Percentiles rank a stretch among this genome's conserved stretches.
These are phyloP conservation scores for Chrysolina americana DNA, from an alignment of 2,888 invertebrate genomes.

Conservation along the genomic window DNA sequence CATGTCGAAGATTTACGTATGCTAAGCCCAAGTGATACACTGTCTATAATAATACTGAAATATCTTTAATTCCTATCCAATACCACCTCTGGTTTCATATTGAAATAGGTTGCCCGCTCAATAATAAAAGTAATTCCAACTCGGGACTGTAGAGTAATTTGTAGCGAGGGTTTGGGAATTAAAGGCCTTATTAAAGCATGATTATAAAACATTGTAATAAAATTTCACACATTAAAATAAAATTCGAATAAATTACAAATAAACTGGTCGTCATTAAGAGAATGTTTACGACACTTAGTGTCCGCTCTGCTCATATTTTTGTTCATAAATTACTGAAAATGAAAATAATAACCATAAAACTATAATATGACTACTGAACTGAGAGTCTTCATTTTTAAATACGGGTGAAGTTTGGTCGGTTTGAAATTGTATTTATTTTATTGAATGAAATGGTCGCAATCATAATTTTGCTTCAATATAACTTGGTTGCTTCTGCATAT, in stretches of 20 bases:
- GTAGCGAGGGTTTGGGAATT: slow-evolving; percentile 66
- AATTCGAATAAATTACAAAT: slow-evolving; percentile 71
- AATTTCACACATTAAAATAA: slow-evolving; percentile 71
- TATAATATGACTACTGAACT: slow-evolving; percentile 70
- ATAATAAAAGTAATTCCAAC: slow-evolving; percentile 48
- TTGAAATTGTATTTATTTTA: slow-evolving; percentile 63
- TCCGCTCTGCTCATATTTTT: slow-evolving; percentile 69
- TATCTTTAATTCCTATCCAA: slow-evolving; percentile 52
- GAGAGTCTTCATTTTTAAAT: slow-evolving; percentile 59
- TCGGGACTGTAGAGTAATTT: slow-evolving; percentile 59
- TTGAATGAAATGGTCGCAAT: slow-evolving; percentile 61
- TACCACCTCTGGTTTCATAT: slow-evolving; percentile 43
- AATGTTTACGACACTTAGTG: slow-evolving; percentile 70
- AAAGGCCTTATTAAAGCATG: slow-evolving; percentile 70
- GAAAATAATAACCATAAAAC: slow-evolving; percentile 70
- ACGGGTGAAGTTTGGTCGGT: slow-evolving; percentile 57
- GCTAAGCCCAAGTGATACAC: slow-evolving; percentile 32
- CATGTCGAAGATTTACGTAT: slow-evolving; percentile 29
- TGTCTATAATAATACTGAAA: slow-evolving; percentile 43
- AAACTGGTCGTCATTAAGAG: slow-evolving; percentile 70
- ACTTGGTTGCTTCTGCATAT: too few species aligned
- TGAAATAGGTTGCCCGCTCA: slow-evolving; percentile 36
- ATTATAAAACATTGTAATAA: slow-evolving; percentile 72
- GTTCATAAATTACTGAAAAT: slow-evolving; percentile 70
- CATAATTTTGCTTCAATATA: slow-evolving; percentile 48